phyloP scores from a whole-genome alignment of 2,113 vertebrate genomes.

The Neolamprologus brichardi region DNA sequence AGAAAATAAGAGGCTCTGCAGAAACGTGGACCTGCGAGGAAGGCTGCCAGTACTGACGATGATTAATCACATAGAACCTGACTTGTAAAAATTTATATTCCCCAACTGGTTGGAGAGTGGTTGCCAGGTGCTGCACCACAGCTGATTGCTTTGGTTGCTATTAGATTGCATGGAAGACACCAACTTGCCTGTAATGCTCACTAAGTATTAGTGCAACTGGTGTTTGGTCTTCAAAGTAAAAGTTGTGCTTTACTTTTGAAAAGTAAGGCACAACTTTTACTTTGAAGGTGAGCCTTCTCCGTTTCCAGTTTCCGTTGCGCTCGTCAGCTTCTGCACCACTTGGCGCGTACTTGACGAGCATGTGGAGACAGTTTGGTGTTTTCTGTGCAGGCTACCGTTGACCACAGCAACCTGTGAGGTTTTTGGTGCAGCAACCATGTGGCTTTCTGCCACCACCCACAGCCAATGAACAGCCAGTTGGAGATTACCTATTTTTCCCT shows the following conservation, averaged over 20 bases:
- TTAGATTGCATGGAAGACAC: not conserved
- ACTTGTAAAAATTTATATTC: not conserved
- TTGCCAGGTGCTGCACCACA: not conserved
- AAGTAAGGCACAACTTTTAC: not conserved
- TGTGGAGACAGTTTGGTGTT: not conserved
- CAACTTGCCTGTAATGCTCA: not conserved
- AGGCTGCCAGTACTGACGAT: rapidly evolving
- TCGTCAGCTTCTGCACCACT: not conserved
- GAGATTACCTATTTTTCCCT: not conserved
- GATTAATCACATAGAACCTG: not conserved
- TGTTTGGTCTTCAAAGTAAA: not conserved
- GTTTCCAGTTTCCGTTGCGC: not conserved
- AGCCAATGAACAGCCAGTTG: not conserved
- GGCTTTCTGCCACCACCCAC: not conserved
- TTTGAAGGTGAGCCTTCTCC: not conserved
- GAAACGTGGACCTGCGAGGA: rapidly evolving
- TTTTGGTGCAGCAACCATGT: not conserved
- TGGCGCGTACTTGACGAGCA: not conserved
- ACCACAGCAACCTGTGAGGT: not conserved
- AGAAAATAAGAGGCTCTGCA: not conserved
- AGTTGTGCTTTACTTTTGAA: not conserved
- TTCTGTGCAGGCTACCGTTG: not conserved
- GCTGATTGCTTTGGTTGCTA: not conserved
- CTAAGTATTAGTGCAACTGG: not conserved
- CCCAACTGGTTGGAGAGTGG: not conserved